A percentile compares a stretch with the other conserved stretches of the same genome.
Conservation (phyloP, 2,888 invertebrate genomes). For the Monochamus alternatus region DNA sequence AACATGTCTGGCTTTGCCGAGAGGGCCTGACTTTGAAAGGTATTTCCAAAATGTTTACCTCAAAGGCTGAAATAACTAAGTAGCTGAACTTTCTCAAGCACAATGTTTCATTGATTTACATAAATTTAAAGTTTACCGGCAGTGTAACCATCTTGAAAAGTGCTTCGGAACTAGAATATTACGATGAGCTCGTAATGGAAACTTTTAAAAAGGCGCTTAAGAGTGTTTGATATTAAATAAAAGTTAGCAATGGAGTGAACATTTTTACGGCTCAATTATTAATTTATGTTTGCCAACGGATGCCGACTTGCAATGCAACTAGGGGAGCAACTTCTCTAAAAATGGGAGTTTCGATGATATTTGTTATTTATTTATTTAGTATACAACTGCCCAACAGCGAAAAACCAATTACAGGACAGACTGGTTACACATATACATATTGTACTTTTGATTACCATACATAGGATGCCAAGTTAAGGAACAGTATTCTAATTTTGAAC, state of each 20-base stretch:
- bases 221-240: neutral
- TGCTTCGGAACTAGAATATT: neutral
- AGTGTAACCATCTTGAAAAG: slow-evolving; percentile 4
- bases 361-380: no score
- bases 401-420: no score
- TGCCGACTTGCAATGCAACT: no score
- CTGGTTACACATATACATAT: no score
- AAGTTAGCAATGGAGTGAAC: neutral
- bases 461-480: no score
- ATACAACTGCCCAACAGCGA: no score
- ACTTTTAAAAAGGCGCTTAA: slow-evolving; percentile 8
- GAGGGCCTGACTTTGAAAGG: slow-evolving; percentile 5
- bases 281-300: neutral
- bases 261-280: slow-evolving; percentile 1
- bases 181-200: slow-evolving; percentile 9
- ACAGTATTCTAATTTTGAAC: no score
- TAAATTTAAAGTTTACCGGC: slow-evolving; percentile 1
- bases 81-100: slow-evolving; percentile 5
- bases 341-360: no score
- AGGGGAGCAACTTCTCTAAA: no score
- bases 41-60: slow-evolving; percentile 22
- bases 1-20: neutral
- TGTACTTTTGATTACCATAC: no score
- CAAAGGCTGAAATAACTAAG: neutral
- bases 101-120: slow-evolving; percentile 18